These are phyloP conservation scores for Sebastes miniatus DNA, from an alignment of 2,797 vertebrate species.

Conservation along the genomic window DNA sequence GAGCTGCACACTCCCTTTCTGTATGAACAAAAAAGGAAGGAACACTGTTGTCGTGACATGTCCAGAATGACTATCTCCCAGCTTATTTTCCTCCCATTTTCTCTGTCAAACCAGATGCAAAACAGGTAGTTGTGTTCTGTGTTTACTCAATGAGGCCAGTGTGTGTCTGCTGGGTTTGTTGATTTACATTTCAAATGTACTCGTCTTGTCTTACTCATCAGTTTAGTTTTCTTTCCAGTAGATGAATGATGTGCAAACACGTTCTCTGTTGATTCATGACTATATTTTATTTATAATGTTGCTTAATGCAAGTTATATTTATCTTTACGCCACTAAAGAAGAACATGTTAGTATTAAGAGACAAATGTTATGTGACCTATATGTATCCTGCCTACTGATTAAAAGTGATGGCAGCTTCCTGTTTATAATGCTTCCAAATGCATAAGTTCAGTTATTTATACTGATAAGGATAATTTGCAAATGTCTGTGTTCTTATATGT, in stretches of 20 bases:
- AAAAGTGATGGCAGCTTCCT: background rate
- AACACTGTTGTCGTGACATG: conserved; percentile 25
- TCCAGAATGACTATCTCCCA: conserved; percentile 15
- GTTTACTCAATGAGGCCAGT: conserved; percentile 17
- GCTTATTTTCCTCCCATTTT: background rate
- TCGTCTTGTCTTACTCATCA: conserved; percentile 13
- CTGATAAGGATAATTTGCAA: background rate
- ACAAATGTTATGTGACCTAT: background rate
- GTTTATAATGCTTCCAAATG: background rate
- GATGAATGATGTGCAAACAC: conserved; percentile 2
- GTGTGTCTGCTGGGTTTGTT: background rate
- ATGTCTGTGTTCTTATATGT: background rate
- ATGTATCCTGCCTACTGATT: background rate
- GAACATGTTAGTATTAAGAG: background rate
- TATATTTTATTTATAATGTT: background rate
- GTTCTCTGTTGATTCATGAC: background rate
- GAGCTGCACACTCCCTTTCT: conserved; percentile 1
- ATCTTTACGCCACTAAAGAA: background rate
- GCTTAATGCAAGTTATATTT: background rate
- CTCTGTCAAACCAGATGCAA: conserved; percentile 43
- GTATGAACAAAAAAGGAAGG: conserved; percentile 2
- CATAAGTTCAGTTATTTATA: background rate
- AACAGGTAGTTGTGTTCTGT: conserved; percentile 32
- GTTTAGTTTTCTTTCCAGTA: background rate
- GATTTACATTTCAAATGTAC: conserved; percentile 34